Percentiles rank a stretch among this genome's conserved stretches.
Conservation (phyloP, 2,797 vertebrate species). For the Alca torda region DNA sequence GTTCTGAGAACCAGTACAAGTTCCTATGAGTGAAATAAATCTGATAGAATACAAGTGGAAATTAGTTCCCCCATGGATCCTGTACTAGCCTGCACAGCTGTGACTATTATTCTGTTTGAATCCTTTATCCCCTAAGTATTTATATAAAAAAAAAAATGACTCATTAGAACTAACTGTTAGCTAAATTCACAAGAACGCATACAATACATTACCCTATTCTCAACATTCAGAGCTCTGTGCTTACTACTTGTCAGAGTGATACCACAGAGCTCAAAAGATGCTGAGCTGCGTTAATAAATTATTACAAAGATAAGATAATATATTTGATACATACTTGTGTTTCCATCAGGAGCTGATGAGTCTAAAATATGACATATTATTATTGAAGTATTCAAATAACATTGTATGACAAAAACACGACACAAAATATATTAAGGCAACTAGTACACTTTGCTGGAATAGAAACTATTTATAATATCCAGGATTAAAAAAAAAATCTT, state of each 20-base stretch:
- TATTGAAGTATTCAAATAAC: conserved; percentile 2
- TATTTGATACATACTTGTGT: neutral
- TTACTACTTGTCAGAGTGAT: neutral
- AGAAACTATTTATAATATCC: conserved; percentile 1
- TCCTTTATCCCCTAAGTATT: neutral
- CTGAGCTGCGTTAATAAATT: conserved; percentile 68
- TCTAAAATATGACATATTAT: conserved; percentile 33
- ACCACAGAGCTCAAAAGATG: conserved; percentile 28
- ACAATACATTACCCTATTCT: conserved; percentile 14
- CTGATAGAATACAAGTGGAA: neutral
- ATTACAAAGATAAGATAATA: conserved; percentile 33
- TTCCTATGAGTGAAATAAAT: neutral
- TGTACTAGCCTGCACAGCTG: neutral
- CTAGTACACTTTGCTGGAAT: neutral
- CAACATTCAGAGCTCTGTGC: conserved; percentile 3
- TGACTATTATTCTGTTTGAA: neutral
- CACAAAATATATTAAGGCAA: conserved; percentile 44
- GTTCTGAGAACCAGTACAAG: neutral
- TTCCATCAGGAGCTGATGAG: conserved; percentile 23
- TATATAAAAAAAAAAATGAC: neutral
- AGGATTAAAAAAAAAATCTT: neutral
- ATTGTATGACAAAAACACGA: conserved; percentile 8
- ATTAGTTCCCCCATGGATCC: neutral
- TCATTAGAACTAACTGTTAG: neutral
- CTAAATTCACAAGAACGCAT: conserved; percentile 14